Evolutionary conservation across 2,113 vertebrate species (phyloP).

Genomic region (Muntiacus reevesi): DNA sequence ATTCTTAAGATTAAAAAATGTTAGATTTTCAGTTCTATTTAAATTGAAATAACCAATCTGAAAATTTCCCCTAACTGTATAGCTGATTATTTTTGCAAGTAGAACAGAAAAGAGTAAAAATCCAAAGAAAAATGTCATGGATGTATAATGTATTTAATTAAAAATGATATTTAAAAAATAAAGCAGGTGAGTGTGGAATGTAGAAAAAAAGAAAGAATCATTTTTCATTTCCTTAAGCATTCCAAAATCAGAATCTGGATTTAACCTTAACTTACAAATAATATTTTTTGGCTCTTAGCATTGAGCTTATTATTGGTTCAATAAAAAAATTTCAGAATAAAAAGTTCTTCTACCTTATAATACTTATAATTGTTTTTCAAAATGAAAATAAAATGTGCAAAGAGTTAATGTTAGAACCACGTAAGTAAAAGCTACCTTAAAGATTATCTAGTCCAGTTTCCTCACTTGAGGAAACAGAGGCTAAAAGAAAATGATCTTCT

Average conservation of each 20-base stretch:
- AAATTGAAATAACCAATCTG: constrained; percentile 47
- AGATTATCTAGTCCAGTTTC: not conserved
- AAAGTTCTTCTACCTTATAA: not conserved
- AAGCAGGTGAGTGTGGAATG: not conserved
- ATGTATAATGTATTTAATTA: not conserved
- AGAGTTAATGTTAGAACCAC: not conserved
- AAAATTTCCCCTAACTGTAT: constrained; percentile 1
- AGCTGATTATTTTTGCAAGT: constrained; percentile 7
- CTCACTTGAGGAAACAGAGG: not conserved
- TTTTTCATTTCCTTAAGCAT: constrained; percentile 31
- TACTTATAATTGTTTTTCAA: constrained; percentile 10
- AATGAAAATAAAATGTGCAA: constrained; percentile 1
- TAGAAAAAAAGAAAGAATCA: not conserved
- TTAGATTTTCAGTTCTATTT: constrained; percentile 37
- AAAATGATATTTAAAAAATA: constrained; percentile 43
- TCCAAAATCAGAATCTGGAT: not conserved
- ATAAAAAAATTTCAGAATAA: constrained; percentile 42
- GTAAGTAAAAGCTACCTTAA: not conserved
- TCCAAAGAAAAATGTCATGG: not conserved
- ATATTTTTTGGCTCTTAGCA: not conserved
- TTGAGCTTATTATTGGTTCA: constrained; percentile 22
- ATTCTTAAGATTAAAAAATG: constrained; percentile 27
- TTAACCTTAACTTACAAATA: constrained; percentile 36
- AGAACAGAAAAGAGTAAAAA: constrained; percentile 39
- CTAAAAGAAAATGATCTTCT: not conserved